These are phyloP conservation scores for Drosophila monieri DNA, from an alignment of 2,888 invertebrate genomes.

Conservation along the genomic window DNA sequence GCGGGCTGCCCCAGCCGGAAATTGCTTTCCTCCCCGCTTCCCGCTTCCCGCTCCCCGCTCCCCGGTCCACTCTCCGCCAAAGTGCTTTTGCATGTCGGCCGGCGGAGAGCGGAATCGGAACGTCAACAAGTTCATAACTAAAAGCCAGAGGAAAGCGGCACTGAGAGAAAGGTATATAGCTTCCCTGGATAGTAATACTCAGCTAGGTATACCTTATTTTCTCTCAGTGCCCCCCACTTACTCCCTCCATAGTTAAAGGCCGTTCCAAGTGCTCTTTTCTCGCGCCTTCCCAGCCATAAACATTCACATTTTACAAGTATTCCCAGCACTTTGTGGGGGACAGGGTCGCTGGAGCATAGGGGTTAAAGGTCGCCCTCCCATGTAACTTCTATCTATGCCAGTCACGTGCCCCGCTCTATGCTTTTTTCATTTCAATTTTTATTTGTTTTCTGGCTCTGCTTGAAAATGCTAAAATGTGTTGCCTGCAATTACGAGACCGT, in stretches of 20 bases:
- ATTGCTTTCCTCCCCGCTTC: slow-evolving; percentile 56
- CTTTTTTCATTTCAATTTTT: slow-evolving; percentile 24
- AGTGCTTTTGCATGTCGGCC: slow-evolving; percentile 60
- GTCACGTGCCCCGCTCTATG: slow-evolving; percentile 28
- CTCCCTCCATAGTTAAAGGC: slow-evolving; percentile 47
- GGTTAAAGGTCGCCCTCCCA: slow-evolving; percentile 17
- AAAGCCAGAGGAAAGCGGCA: slow-evolving; percentile 10
- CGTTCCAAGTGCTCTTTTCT: slow-evolving; percentile 47
- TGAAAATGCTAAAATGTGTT: slow-evolving; percentile 40
- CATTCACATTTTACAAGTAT: slow-evolving; percentile 62
- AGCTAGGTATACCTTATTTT: neutral
- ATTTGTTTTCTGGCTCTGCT: slow-evolving; percentile 41
- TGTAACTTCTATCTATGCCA: slow-evolving; percentile 35
- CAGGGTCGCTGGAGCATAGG: slow-evolving; percentile 1
- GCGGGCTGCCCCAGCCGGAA: slow-evolving; percentile 55
- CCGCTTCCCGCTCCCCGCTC: neutral
- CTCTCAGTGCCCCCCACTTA: slow-evolving; percentile 1
- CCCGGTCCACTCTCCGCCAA: slow-evolving; percentile 23
- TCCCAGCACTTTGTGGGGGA: slow-evolving; percentile 12
- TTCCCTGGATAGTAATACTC: too few species aligned
- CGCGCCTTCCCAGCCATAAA: slow-evolving; percentile 62
- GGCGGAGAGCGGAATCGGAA: slow-evolving; percentile 13
- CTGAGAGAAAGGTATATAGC: neutral
- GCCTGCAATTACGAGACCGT: slow-evolving; percentile 39
- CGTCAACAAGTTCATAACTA: slow-evolving; percentile 44